Evolutionary conservation across 2,113 vertebrate genomes (phyloP).

Genomic region (Picathartes gymnocephalus): DNA sequence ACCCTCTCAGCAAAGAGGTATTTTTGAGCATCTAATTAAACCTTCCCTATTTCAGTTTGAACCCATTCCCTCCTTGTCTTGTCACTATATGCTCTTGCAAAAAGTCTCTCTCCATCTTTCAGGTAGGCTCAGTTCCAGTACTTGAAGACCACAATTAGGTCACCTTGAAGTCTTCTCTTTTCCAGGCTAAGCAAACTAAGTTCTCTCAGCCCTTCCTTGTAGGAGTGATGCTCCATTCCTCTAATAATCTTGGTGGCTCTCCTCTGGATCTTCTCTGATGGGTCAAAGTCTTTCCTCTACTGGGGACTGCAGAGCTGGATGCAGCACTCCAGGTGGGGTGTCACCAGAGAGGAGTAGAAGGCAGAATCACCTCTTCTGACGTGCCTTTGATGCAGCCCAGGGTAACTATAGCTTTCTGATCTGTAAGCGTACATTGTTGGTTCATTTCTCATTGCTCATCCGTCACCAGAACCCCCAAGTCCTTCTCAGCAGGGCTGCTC

Average conservation of each 20-base stretch:
- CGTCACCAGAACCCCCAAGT: too few relatives aligned
- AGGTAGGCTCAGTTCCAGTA: neutral
- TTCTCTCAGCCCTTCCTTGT: neutral
- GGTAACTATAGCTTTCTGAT: neutral
- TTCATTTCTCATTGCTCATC: neutral
- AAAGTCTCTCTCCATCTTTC: neutral
- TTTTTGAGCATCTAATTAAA: neutral
- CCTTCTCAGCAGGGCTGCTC: neutral
- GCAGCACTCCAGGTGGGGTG: neutral
- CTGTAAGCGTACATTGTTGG: rapidly evolving
- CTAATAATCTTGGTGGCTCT: neutral
- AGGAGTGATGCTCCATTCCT: neutral
- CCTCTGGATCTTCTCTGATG: rapidly evolving
- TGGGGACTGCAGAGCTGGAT: neutral
- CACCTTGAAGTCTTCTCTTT: neutral
- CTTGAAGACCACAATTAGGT: neutral
- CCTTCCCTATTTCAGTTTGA: neutral
- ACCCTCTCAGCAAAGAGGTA: neutral
- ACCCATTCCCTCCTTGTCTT: neutral
- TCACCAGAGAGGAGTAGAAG: neutral
- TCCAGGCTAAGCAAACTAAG: neutral
- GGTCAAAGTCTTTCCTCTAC: neutral
- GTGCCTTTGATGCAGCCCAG: neutral
- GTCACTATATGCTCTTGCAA: neutral
- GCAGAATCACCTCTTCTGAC: neutral